These are phyloP conservation scores for Nesoenas mayeri DNA, from an alignment of 2,113 vertebrate species.

Conservation along the genomic window DNA sequence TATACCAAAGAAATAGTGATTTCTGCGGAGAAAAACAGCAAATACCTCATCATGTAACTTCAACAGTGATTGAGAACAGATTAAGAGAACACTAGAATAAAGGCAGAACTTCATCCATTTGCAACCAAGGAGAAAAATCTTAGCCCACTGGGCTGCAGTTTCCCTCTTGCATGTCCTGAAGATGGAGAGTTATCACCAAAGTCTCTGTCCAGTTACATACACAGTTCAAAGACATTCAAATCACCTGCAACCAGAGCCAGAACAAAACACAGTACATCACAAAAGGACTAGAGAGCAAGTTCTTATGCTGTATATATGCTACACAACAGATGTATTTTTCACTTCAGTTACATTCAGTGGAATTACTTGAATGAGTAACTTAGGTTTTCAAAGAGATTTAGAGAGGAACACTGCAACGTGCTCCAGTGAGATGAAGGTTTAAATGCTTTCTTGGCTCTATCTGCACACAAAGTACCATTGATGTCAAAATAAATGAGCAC, in stretches of 20 bases:
- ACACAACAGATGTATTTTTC: not conserved
- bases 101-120: not conserved
- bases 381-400: not conserved
- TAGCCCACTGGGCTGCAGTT: not conserved
- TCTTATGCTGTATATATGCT: not conserved
- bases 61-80: not conserved
- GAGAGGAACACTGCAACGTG: not conserved
- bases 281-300: not conserved
- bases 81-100: not conserved
- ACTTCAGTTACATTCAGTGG: not conserved
- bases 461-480: not conserved
- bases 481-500: constrained; percentile 3
- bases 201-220: not conserved
- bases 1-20: not conserved
- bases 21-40: not conserved
- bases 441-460: not conserved
- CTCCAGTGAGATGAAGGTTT: not conserved
- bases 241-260: not conserved
- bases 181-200: not conserved
- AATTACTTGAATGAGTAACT: not conserved
- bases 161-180: not conserved
- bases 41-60: rapidly evolving
- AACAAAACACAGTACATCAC: not conserved
- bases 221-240: not conserved
- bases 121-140: not conserved